Evolutionary conservation across 92 coral and sea anemone genomes (phyloP).

Genomic region (Pocillopora meandrina): DNA sequence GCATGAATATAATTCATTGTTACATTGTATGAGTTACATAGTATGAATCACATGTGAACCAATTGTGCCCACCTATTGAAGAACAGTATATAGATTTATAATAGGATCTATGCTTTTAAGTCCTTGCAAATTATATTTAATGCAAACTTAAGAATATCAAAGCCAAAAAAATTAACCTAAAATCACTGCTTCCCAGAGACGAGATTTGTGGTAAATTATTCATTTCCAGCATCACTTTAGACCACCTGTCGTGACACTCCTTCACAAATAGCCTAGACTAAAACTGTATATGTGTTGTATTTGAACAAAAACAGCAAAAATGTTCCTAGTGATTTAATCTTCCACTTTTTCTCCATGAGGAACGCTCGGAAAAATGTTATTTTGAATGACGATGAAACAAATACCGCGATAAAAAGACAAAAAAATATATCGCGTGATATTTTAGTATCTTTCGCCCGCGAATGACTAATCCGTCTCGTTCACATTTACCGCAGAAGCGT

Average conservation of each 20-base stretch:
- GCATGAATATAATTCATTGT: too few relatives aligned
- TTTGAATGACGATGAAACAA: too few relatives aligned
- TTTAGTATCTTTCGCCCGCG: too few relatives aligned
- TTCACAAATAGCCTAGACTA: background rate
- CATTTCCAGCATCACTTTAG: background rate
- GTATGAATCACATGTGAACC: background rate
- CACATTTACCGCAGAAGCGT: too few relatives aligned
- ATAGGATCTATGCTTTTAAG: background rate
- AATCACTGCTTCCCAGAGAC: background rate
- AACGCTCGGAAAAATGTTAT: too few relatives aligned
- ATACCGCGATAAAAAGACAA: too few relatives aligned
- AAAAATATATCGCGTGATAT: too few relatives aligned
- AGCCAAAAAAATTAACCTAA: background rate
- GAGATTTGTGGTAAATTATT: background rate
- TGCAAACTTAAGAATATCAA: background rate
- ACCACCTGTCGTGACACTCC: conserved; percentile 7
- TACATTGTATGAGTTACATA: too few relatives aligned
- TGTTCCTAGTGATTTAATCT: background rate
- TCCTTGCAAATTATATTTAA: background rate
- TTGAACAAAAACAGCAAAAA: background rate
- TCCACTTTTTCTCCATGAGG: too few relatives aligned
- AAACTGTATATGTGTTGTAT: background rate
- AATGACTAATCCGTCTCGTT: too few relatives aligned
- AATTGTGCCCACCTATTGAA: background rate
- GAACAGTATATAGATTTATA: background rate